Conservation (phyloP, 2,113 vertebrate genomes). For the Mola mola region DNA sequence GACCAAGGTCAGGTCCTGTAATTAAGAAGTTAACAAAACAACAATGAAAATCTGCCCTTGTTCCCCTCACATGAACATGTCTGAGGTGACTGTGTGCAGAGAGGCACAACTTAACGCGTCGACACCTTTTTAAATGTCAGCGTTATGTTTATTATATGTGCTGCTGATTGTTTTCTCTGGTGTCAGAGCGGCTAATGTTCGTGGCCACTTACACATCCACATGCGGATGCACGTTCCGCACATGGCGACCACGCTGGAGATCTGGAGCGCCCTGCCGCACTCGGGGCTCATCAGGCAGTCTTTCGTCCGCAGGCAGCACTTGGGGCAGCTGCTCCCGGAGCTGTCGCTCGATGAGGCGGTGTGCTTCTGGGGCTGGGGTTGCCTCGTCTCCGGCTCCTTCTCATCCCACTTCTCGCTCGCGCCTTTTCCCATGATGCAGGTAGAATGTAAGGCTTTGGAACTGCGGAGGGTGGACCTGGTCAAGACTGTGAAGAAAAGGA, state of each 20-base stretch:
- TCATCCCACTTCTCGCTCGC: conserved; percentile 52
- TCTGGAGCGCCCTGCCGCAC: conserved; percentile 77
- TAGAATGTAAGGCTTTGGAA: too few species aligned
- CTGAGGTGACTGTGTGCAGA: not conserved
- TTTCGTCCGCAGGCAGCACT: conserved; percentile 71
- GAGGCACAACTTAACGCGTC: too few species aligned
- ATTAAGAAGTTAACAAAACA: not conserved
- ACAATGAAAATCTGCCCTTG: not conserved
- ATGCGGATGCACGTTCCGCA: conserved; percentile 78
- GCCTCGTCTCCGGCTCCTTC: conserved; percentile 17
- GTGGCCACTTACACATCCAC: conserved; percentile 79
- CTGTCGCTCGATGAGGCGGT: not conserved
- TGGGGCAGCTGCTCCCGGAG: conserved; percentile 51
- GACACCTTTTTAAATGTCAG: too few species aligned
- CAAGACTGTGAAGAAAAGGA: conserved; percentile 19
- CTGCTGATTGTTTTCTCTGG: too few species aligned
- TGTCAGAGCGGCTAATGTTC: too few species aligned
- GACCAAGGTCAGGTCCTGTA: conserved; percentile 41
- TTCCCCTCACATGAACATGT: not conserved
- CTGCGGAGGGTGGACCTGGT: not conserved
- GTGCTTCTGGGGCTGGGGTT: conserved; percentile 43
- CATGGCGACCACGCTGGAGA: conserved; percentile 70
- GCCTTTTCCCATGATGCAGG: conserved; percentile 50
- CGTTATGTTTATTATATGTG: too few species aligned
- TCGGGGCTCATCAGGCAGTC: conserved; percentile 80